Evolutionary conservation across 2,888 invertebrate species (phyloP), one percentile per base, ranked within the genome.

Genomic region (Drosophila maculinotata): DNA sequence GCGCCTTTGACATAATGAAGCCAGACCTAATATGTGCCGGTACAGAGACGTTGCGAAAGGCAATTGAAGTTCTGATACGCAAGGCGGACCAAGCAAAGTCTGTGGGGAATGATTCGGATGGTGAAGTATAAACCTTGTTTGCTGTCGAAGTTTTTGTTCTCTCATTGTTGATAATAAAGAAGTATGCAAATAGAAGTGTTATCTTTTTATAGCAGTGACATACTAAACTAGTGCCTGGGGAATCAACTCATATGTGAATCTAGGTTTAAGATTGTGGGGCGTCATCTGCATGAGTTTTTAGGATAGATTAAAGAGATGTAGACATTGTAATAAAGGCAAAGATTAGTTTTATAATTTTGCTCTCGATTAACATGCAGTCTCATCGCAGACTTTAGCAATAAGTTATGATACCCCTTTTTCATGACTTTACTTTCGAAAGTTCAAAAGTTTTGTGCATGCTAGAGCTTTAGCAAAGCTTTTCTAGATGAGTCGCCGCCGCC

Each of bases 1-100:
- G 90, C 7, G 89, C 92, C 69, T 93, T 93, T 66, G 90, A 94
- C 69, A 76, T 94, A n/a, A 93, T 94, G 93, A 92, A 93, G 66
- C 93, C 94, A 0, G 92, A 93, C 75, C 91, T 93, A 38, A 89
- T 93, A 23, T 93, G 93, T 33, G 92, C 93, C 1, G 92, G 93
- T 1, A 93, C 92, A 2, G 91, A 92, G 67, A 77, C 86, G 28
- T 77, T 94, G 17, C 92, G 93, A 3, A 85, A 89, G 26, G 92
- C 93, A 87, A 91, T 93, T 56, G 91, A 93, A 64, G 89, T 89
- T 59, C 87, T 93, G 12, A 92, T 93, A 76, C 90, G 92, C 60
- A 91, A 91, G 71, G 93, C 93, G 7, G 92, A 94, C 89, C 79
- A 90, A 42, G 77, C 74, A 2, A 74, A 76, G 44, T 80, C 87